A percentile compares a stretch with the other conserved stretches of the same genome.
Conservation (phyloP, 1,140 invertebrate genomes). For the Aphaenogaster rudis region DNA sequence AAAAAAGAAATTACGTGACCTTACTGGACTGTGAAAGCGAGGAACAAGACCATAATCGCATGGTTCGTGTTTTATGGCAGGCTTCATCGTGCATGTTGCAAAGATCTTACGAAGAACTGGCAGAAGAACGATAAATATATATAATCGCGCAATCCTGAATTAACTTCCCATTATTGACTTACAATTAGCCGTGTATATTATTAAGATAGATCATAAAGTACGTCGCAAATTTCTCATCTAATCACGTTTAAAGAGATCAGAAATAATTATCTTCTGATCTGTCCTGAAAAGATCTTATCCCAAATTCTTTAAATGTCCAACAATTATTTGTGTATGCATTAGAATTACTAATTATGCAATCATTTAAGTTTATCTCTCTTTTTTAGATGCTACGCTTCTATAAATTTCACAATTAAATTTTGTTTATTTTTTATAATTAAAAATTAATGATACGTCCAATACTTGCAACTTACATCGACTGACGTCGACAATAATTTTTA, state of each 20-base stretch:
- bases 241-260: background rate
- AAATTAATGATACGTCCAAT: background rate
- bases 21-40: background rate
- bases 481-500: background rate
- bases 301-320: background rate
- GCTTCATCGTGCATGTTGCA: constrained; percentile 13
- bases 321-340: background rate
- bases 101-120: constrained; percentile 49
- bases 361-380: background rate
- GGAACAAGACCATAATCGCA: constrained; percentile 61
- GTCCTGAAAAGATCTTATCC: background rate
- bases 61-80: constrained; percentile 55
- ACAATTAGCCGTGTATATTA: constrained; percentile 6
- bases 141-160: constrained; percentile 55
- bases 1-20: constrained; percentile 47
- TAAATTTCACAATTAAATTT: background rate
- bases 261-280: background rate
- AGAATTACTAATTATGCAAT: background rate
- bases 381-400: background rate
- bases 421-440: background rate
- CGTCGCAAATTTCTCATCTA: background rate
- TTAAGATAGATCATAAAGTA: background rate
- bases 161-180: constrained; percentile 40
- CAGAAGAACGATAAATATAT: constrained; percentile 43
- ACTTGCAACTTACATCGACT: background rate